Conservation (phyloP, 2,797 vertebrate species). For the Mionectes olivaceus region DNA sequence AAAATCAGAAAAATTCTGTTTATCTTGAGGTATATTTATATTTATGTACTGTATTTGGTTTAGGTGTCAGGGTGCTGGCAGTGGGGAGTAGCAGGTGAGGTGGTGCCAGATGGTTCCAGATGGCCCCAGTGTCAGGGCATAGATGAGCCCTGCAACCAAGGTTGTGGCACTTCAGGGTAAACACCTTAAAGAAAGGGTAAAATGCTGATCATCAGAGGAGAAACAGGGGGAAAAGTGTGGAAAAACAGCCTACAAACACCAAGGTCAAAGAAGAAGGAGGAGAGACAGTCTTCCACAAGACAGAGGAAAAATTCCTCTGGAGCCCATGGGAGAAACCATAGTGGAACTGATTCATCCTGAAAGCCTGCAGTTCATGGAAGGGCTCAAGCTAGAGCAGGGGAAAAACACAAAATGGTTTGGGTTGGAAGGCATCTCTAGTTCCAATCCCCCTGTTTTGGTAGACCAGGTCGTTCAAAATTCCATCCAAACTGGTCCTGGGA, state of each 20-base stretch:
- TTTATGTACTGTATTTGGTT: neutral
- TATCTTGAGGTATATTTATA: neutral
- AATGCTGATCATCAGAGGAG: neutral
- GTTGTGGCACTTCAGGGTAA: neutral
- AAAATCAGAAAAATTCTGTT: neutral
- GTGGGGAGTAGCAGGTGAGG: neutral
- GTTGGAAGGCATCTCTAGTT: neutral
- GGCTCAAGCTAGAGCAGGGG: neutral
- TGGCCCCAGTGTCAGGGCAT: fast-evolving
- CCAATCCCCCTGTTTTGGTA: neutral
- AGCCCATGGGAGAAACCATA: fast-evolving
- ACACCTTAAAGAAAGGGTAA: neutral
- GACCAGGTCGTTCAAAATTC: neutral
- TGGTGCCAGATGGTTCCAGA: fast-evolving
- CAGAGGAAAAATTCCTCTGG: neutral
- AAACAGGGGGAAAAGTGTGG: neutral
- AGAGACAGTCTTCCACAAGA: neutral
- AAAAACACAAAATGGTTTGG: neutral
- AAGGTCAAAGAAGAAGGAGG: neutral
- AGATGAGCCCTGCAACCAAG: neutral
- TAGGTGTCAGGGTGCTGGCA: fast-evolving
- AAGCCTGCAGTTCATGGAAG: neutral
- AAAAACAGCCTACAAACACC: neutral
- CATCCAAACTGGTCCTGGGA: fast-evolving
- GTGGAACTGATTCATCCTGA: neutral